A percentile compares a stretch with the other conserved stretches of the same genome.
Conservation (phyloP, 2,113 vertebrate species). For the Sminthopsis crassicaudata region DNA sequence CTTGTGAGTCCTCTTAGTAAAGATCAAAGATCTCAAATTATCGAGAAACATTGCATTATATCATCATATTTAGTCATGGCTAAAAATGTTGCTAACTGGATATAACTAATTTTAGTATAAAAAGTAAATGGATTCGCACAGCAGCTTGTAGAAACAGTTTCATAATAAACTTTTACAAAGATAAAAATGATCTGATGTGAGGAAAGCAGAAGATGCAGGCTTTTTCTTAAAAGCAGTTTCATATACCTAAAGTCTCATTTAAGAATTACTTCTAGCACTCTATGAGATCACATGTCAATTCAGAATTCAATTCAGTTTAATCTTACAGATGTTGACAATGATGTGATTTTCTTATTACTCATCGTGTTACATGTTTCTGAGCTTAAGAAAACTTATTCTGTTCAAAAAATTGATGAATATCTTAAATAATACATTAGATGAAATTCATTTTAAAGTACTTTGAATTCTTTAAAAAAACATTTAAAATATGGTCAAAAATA, state of each 20-base stretch:
- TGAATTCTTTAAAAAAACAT: background rate
- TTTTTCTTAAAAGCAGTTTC: background rate
- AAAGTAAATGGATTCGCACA: background rate
- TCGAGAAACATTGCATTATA: background rate
- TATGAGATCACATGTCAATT: background rate
- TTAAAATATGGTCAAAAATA: background rate
- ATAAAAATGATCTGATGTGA: background rate
- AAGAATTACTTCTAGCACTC: background rate
- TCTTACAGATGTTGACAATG: background rate
- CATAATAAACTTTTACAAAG: background rate
- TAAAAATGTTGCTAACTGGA: background rate
- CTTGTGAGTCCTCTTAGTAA: background rate
- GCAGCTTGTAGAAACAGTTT: background rate
- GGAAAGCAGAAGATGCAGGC: background rate
- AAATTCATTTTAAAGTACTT: background rate
- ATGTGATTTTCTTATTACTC: background rate
- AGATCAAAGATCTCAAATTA: background rate
- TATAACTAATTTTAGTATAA: background rate
- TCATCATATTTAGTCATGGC: background rate
- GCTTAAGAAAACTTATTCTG: background rate
- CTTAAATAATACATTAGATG: background rate
- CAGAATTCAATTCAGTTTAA: background rate
- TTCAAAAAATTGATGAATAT: background rate
- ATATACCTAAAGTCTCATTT: background rate
- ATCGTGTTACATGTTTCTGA: background rate